Evolutionary conservation across 2,888 invertebrate species (phyloP).

Genomic region (Mayetiola destructor): DNA sequence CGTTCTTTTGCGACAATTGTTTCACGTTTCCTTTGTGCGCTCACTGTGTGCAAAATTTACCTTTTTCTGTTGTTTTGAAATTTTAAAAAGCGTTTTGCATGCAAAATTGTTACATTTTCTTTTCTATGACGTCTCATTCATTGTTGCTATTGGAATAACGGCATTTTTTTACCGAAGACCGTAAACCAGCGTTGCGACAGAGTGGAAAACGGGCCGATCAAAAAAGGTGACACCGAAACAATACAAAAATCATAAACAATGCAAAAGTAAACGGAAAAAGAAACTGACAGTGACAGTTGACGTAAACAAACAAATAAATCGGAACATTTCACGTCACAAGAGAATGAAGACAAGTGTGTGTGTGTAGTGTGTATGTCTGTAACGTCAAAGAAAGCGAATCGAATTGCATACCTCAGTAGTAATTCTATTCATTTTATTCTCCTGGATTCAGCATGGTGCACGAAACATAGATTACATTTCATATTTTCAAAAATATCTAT

Average conservation of each 20-base stretch:
- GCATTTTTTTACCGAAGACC: not conserved
- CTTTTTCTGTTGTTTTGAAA: slow-evolving; percentile 9
- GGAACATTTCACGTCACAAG: too few relatives aligned
- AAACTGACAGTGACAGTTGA: not conserved
- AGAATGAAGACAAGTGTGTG: slow-evolving; percentile 6
- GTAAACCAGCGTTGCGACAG: too few relatives aligned
- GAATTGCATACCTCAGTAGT: too few relatives aligned
- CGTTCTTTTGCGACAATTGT: not conserved
- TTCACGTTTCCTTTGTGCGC: not conserved
- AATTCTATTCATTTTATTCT: too few relatives aligned
- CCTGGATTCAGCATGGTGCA: too few relatives aligned
- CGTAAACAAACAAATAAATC: slow-evolving; percentile 7
- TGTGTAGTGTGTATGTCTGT: not conserved
- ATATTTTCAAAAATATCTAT: too few relatives aligned
- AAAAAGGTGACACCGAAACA: too few relatives aligned
- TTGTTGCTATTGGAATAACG: not conserved
- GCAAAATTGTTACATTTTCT: not conserved
- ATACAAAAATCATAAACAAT: slow-evolving; percentile 1
- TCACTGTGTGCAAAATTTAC: not conserved
- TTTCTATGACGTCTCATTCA: not conserved
- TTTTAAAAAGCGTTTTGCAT: not conserved
- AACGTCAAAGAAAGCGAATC: slow-evolving; percentile 5
- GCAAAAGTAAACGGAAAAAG: not conserved
- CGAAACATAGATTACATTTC: too few relatives aligned
- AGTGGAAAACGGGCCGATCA: too few relatives aligned